Percentiles rank a stretch among this genome's conserved stretches.
Evolutionary conservation across 2,888 invertebrate species (phyloP).

Genomic region (Vesta saturnalis): DNA sequence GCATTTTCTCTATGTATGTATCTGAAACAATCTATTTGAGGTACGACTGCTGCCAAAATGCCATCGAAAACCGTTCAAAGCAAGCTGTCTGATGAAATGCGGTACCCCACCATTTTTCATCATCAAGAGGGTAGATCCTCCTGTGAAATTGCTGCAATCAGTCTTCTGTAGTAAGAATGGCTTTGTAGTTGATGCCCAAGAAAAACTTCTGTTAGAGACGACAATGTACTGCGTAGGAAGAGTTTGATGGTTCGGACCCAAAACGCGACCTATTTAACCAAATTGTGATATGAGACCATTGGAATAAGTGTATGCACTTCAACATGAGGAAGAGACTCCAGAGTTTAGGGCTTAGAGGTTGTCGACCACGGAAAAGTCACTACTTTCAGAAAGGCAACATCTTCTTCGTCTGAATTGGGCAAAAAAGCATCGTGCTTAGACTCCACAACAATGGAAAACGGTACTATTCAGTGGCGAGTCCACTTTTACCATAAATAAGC

Average conservation of each 20-base stretch:
- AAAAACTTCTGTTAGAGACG: no score
- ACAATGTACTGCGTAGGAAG: no score
- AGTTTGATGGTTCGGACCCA: no score
- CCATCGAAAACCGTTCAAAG: no score
- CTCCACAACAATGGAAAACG: neutral
- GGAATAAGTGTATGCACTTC: neutral
- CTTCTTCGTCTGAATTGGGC: no score
- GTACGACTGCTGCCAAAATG: no score
- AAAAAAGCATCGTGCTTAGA: neutral
- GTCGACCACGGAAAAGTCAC: neutral
- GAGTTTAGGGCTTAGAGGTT: neutral
- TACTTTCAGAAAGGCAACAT: neutral
- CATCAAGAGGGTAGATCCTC: neutral
- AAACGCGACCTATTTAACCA: neutral
- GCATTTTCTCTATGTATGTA: neutral
- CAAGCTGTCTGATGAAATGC: no score
- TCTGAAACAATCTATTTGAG: neutral
- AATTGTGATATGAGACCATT: neutral
- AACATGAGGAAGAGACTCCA: neutral
- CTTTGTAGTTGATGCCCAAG: no score
- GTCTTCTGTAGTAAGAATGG: neutral
- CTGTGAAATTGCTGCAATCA: neutral
- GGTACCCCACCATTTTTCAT: neutral
- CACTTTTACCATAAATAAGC: neutral
- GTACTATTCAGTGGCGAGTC: neutral